These are phyloP conservation scores for Hydraecia micacea DNA, from an alignment of 2,888 invertebrate genomes.

Conservation along the genomic window DNA sequence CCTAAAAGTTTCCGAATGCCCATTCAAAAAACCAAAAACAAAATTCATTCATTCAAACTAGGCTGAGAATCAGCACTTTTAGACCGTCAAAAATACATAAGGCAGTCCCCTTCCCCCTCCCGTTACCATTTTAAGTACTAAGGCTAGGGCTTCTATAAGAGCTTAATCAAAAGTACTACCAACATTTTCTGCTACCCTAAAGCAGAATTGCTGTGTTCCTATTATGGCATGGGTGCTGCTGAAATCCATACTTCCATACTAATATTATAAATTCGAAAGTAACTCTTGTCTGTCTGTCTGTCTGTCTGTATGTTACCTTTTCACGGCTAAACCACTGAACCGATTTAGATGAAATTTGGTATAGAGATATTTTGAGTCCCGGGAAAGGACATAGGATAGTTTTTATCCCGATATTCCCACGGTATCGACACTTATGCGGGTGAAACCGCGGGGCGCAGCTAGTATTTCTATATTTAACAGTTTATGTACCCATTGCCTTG, in stretches of 20 bases:
- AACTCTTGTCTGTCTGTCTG: too few relatives aligned
- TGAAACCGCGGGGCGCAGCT: too few relatives aligned
- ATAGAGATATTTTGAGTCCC: too few relatives aligned
- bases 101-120: neutral
- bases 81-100: neutral
- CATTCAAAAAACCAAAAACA: neutral
- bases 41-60: neutral
- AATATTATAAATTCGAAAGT: too few relatives aligned
- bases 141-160: neutral
- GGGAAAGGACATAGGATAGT: too few relatives aligned
- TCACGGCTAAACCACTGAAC: too few relatives aligned
- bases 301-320: too few relatives aligned
- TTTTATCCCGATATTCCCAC: too few relatives aligned
- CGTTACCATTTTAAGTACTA: neutral
- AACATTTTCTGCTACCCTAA: neutral
- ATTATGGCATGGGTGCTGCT: neutral
- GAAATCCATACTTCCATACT: too few relatives aligned
- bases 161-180: neutral
- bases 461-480: neutral
- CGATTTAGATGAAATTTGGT: too few relatives aligned
- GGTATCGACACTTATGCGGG: too few relatives aligned
- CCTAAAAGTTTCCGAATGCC: neutral
- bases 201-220: neutral
- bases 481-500: neutral
- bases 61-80: neutral